Evolutionary conservation across 2,113 vertebrate species (phyloP).

Genomic region (Sminthopsis crassicaudata): DNA sequence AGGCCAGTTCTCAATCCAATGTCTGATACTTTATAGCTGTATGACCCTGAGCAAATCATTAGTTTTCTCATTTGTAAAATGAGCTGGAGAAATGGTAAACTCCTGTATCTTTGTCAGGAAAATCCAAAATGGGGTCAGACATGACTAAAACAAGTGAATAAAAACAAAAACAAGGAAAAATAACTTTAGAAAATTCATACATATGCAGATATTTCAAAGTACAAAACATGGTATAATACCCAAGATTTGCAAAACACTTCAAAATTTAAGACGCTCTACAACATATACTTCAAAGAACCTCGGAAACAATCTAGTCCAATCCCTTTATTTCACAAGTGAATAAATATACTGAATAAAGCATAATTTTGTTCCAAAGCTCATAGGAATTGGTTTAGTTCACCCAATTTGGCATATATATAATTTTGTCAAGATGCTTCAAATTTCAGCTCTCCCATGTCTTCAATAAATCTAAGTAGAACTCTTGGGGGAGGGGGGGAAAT

Average conservation of each 20-base stretch:
- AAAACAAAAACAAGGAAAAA: not conserved
- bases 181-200: not conserved
- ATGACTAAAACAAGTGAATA: not conserved
- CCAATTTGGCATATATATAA: not conserved
- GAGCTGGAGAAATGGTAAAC: too few relatives aligned
- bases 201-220: not conserved
- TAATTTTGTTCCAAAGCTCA: not conserved
- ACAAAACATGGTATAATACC: not conserved
- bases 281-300: not conserved
- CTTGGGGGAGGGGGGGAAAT: not conserved
- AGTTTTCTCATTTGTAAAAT: too few relatives aligned
- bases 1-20: too few relatives aligned
- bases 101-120: not conserved
- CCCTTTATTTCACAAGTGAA: not conserved
- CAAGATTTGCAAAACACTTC: not conserved
- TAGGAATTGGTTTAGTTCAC: too few relatives aligned
- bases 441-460: not conserved
- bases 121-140: not conserved
- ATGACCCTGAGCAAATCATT: too few relatives aligned
- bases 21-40: too few relatives aligned
- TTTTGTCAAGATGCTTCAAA: not conserved
- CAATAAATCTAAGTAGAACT: not conserved
- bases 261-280: not conserved
- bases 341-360: not conserved
- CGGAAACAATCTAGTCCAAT: not conserved